These are phyloP conservation scores for Monomorium pharaonis DNA, from an alignment of 1,140 invertebrate species.

Conservation along the genomic window DNA sequence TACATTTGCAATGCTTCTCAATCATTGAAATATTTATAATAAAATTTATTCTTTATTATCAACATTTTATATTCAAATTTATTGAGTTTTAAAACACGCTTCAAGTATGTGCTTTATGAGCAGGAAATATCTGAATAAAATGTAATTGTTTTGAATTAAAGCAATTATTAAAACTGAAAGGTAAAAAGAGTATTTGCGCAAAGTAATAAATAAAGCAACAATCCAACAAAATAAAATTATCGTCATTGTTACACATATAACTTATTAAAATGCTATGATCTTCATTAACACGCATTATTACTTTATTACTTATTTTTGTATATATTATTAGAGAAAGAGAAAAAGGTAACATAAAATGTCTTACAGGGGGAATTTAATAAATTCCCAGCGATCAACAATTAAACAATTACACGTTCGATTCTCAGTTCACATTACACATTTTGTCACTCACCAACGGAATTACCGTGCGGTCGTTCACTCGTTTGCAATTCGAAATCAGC, in stretches of 20 bases:
- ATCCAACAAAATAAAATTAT: background rate
- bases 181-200: too few relatives aligned
- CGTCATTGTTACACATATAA: background rate
- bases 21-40: too few relatives aligned
- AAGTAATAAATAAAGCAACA: background rate
- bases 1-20: too few relatives aligned
- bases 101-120: background rate
- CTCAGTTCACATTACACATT: background rate
- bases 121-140: constrained; percentile 18
- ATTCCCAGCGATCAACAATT: background rate
- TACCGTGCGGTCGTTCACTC: background rate
- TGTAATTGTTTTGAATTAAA: background rate
- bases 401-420: background rate
- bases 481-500: background rate
- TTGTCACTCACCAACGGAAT: background rate
- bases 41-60: too few relatives aligned
- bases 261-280: background rate
- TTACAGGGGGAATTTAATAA: background rate
- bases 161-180: background rate
- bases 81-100: background rate
- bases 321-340: too few relatives aligned
- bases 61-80: background rate
- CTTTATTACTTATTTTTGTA: background rate
- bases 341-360: background rate
- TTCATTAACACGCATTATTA: too few relatives aligned